Percentiles rank a stretch among this genome's conserved stretches.
Conservation (phyloP, 2,888 invertebrate genomes). For the Cataglyphis altisquamis region DNA sequence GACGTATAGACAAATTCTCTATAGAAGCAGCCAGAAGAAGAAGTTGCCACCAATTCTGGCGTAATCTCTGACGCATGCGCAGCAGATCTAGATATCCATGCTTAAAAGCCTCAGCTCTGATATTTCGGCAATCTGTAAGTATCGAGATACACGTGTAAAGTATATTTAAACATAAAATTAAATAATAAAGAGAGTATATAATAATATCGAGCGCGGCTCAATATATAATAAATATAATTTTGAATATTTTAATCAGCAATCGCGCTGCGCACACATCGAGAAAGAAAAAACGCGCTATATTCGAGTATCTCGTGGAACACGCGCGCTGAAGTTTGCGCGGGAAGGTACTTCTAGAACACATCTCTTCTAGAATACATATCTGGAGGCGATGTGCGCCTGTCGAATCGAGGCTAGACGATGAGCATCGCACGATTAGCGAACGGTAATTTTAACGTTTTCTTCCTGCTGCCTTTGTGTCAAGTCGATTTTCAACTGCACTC, state of each 20-base stretch:
- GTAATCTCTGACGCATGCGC: too few relatives aligned
- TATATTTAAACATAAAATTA: too few relatives aligned
- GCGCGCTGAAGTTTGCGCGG: background rate
- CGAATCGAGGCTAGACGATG: background rate
- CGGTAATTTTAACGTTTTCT: constrained; percentile 45
- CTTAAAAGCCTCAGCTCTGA: too few relatives aligned
- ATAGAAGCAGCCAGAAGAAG: too few relatives aligned
- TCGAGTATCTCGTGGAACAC: background rate
- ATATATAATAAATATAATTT: background rate
- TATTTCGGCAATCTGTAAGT: too few relatives aligned
- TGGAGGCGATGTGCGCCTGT: background rate
- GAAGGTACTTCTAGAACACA: background rate
- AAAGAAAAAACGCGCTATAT: background rate
- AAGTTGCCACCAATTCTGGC: too few relatives aligned
- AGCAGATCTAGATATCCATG: too few relatives aligned
- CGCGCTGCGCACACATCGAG: background rate
- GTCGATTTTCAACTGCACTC: background rate
- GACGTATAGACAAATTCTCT: too few relatives aligned
- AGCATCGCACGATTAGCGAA: constrained; percentile 30
- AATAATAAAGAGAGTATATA: too few relatives aligned
- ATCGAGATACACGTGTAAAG: too few relatives aligned
- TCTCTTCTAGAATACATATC: background rate
- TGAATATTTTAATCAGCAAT: background rate
- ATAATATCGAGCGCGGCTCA: too few relatives aligned
- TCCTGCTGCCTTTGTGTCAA: constrained; percentile 28